Evolutionary conservation across 92 coral and sea anemone genomes (phyloP).

Genomic region (Bergia sp.): DNA sequence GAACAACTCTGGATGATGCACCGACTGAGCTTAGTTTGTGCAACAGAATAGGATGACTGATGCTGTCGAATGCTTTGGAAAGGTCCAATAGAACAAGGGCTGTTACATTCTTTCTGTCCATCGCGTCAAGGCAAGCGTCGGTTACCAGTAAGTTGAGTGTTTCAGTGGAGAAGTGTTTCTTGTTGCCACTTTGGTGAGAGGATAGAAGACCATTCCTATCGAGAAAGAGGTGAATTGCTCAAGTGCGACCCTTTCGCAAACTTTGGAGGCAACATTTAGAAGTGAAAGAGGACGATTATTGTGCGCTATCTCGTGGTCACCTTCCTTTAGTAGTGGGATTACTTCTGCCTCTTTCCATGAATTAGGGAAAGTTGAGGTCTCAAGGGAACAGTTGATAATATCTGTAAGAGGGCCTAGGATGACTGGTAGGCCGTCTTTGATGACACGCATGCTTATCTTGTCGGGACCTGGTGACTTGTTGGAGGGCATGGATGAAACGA

Average conservation of each 20-base stretch:
- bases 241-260: constrained; percentile 36
- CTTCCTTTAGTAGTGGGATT: constrained; percentile 38
- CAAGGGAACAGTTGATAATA: constrained; percentile 35
- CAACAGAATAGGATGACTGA: constrained; percentile 26
- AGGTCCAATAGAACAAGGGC: constrained; percentile 25
- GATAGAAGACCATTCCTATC: constrained; percentile 4
- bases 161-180: constrained; percentile 22
- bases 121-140: constrained; percentile 30
- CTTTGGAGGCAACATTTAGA: constrained; percentile 26
- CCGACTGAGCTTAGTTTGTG: constrained; percentile 14
- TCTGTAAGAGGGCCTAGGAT: constrained; percentile 12
- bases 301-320: constrained; percentile 16
- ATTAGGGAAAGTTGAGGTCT: constrained; percentile 31
- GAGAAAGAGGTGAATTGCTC: background rate
- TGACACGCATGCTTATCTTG: constrained; percentile 39
- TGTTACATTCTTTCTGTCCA: constrained; percentile 26
- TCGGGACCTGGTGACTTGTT: constrained; percentile 41
- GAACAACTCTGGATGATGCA: background rate
- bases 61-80: constrained; percentile 42
- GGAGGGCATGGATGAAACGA: constrained; percentile 9
- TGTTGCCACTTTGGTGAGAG: constrained; percentile 47
- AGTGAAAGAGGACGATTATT: constrained; percentile 47
- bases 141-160: constrained; percentile 19
- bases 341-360: constrained; percentile 33
- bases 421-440: constrained; percentile 33